A percentile compares a stretch with the other conserved stretches of the same genome.
Conservation (phyloP, 1,140 invertebrate genomes). For the Leptoteleia sp. region DNA sequence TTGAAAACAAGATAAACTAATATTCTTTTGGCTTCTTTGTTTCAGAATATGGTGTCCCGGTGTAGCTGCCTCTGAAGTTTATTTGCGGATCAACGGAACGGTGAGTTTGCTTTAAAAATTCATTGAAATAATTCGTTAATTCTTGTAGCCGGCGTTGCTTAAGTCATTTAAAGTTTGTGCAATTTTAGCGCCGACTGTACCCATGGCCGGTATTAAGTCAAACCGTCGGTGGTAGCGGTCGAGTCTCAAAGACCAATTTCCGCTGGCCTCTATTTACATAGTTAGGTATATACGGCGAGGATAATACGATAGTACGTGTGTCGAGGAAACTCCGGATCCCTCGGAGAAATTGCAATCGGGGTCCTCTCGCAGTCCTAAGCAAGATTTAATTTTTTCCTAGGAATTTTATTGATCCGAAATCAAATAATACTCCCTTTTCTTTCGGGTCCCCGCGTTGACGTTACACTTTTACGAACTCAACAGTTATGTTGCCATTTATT, state of each 20-base stretch:
- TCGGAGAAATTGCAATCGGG: conserved; percentile 33
- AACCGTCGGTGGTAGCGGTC: conserved; percentile 60
- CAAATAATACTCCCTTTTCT: no score
- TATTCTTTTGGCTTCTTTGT: conserved; percentile 27
- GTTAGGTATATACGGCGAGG: conserved; percentile 74
- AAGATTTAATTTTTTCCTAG: conserved; percentile 7
- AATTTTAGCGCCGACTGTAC: conserved; percentile 61
- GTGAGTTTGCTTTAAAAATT: conserved; percentile 31
- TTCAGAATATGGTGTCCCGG: conserved; percentile 48
- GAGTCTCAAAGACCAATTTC: conserved; percentile 79
- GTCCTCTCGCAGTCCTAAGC: background rate
- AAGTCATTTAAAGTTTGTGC: conserved; percentile 49
- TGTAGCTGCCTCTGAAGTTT: conserved; percentile 37
- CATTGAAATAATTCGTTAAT: conserved; percentile 19
- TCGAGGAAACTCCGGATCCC: conserved; percentile 44
- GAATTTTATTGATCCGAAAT: conserved; percentile 18
- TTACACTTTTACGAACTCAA: no score
- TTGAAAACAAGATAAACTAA: background rate
- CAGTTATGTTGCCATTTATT: no score
- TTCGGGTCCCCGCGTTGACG: no score
- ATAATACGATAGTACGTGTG: conserved; percentile 68
- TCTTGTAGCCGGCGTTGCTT: conserved; percentile 14
- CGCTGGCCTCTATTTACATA: conserved; percentile 78
- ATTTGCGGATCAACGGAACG: conserved; percentile 49
- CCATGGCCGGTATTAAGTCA: conserved; percentile 63